Base-by-base conservation (phyloP, 2,113 vertebrate species). In the Thamnophis sirtalis region DNA sequence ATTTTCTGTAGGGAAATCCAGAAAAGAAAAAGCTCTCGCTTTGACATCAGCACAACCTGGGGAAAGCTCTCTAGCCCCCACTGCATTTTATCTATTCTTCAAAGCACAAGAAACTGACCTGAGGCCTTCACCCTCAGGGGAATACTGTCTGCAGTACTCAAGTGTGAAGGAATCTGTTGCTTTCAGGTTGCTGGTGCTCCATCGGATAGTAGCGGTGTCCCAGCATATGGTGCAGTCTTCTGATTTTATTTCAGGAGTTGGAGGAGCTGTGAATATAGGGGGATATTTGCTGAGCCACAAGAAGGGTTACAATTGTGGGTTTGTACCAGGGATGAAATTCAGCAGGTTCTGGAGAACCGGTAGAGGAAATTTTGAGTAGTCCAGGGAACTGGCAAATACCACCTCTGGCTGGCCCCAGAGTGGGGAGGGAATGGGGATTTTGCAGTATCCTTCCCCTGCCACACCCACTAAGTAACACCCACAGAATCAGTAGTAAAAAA, bases 81-180 rank as follows among this genome's bases (percentile, higher is more conserved):
- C 17, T 80, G 28, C 0, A 0, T 0, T 2, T 0, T 0, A 2
- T 51, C 7, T 21, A 49, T 0, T 0, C 24, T 26, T 0, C 15
- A 0, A 4, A 8, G 13, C 0, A 0, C 0, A 89, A 0, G 63
- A 24, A 51, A 96, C 97, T 96, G 94, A 99, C 99, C 99, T 99
- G 94, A 99, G 98, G 17, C 99, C 99, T 84, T 99, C 98, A n/a
- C 98, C 98, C 92, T 99, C 98, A 0, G 98, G 96, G 0, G 98
- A 98, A 38, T 98, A 98, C 95, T 99, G 99, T 89, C 98, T 98
- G 96, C 99, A 99, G 96, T 99, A 99, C 95, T 99, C 99, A 94
- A 99, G 86, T 5, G 97, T 98, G 95, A 98, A 99, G 93, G 97
- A 98, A 55, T 98, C 98, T 0, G 95, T 96, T 0, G 97, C 96